Conservation (phyloP, 2,113 vertebrate genomes). For the Zapornia atra region DNA sequence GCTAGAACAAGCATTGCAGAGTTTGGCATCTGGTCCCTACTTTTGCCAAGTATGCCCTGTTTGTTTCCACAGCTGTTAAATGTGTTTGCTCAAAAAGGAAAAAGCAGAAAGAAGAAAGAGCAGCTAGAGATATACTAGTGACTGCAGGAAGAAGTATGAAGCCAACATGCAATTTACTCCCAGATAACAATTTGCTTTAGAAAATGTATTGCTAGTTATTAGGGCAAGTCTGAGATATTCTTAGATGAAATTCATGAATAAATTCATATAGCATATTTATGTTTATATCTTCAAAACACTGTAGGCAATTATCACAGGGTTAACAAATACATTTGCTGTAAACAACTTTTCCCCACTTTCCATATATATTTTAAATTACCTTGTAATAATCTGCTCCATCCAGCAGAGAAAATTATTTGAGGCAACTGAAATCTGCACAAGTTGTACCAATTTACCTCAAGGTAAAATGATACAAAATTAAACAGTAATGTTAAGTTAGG, state of each 20-base stretch:
- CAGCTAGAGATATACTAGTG: constrained; percentile 6
- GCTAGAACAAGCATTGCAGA: constrained; percentile 57
- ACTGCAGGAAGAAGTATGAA: constrained; percentile 42
- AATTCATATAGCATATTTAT: constrained; percentile 41
- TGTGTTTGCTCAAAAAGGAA: constrained; percentile 62
- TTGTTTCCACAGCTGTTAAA: constrained; percentile 80
- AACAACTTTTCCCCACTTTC: constrained; percentile 12
- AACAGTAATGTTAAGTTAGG: neutral
- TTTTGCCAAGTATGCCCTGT: constrained; percentile 77
- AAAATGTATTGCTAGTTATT: constrained; percentile 62
- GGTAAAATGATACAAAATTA: neutral
- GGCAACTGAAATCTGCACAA: neutral
- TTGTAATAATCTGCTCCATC: constrained; percentile 23
- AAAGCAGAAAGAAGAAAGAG: constrained; percentile 39
- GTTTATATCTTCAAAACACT: constrained; percentile 48
- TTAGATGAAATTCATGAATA: constrained; percentile 27
- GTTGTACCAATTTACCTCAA: neutral
- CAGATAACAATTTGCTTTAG: constrained; percentile 60
- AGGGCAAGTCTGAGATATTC: constrained; percentile 20
- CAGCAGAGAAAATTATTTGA: constrained; percentile 38
- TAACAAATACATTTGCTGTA: constrained; percentile 49
- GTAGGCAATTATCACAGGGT: constrained; percentile 45
- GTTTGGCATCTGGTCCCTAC: constrained; percentile 73
- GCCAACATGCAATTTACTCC: constrained; percentile 50
- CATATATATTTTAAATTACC: constrained; percentile 40